Base-by-base conservation (phyloP, 2,113 vertebrate genomes). In the Mola mola region DNA sequence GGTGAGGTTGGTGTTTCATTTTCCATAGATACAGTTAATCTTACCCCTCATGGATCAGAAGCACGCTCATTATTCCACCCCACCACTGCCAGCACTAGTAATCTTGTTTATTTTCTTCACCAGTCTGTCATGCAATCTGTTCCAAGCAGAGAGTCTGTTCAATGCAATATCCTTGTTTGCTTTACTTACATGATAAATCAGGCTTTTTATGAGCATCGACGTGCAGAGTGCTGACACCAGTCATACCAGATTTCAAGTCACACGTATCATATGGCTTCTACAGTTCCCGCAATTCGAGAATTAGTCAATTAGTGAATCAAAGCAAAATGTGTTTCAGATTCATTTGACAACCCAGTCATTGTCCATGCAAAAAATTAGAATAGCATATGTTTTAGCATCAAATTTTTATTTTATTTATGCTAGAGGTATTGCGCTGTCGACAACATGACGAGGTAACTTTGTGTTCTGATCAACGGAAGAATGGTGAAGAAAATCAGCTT, bases 31-130 rank as follows among this genome's bases (percentile, higher is more conserved):
- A 67, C 51, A 75, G 36, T 72, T 69, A 52, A 78, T 70, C 74
- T 70, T 36, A 53, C 15, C 28, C 66, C 62, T 59, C 57, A 1
- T 12, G 47, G 26, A 61, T 37, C 59, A 48, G 36, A 49, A 61
- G 56, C 40, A 21, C 1, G 9, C 29, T 69, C 11, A 22, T 43
- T 67, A 43, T 77, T 74, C 67, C 24, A 34, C 47, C 19, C 20
- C 26, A 62, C 20, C 40, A 12, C 56, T 46, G 50, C 48, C 41
- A 78, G 56, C 47, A 16, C 26, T 47, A 38, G 51, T 61, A 68
- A 78, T 78, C 50, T 49, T 59, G 73, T 77, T 73, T 41, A 51
- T 67, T 76, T 83, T 69, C 26, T 62, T 53, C 51, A 60, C 67
- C 61, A 53, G 43, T 63, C 73, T 72, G 51, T 0, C 58, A 34